These are phyloP conservation scores for Amblyopsis hoosieri DNA, from an alignment of 2,797 vertebrate species.

Conservation along the genomic window DNA sequence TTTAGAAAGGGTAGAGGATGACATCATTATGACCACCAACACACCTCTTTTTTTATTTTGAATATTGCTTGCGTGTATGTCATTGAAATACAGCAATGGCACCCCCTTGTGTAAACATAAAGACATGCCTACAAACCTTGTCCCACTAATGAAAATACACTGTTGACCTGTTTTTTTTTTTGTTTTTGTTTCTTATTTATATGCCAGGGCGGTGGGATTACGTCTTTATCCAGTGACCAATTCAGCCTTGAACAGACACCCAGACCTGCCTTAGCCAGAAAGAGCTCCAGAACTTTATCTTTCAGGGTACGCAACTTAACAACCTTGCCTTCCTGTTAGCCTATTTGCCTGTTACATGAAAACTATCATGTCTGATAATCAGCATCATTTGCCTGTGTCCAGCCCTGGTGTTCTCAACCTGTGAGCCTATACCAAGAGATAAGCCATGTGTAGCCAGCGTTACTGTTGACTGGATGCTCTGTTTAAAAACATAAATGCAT, in stretches of 20 bases:
- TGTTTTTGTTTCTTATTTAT: conserved; percentile 10
- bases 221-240: conserved; percentile 23
- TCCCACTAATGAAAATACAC: neutral
- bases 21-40: conserved; percentile 2
- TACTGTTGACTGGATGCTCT: conserved; percentile 37
- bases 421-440: conserved; percentile 13
- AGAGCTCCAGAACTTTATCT: conserved; percentile 86
- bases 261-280: conserved; percentile 75
- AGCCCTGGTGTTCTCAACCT: conserved; percentile 1
- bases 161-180: neutral
- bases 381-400: conserved; percentile 51
- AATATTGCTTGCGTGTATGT: neutral
- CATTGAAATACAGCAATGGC: conserved; percentile 16
- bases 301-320: conserved; percentile 80
- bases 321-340: neutral
- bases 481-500: conserved; percentile 17
- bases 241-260: conserved; percentile 47
- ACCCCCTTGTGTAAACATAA: conserved; percentile 13
- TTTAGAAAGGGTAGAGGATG: neutral
- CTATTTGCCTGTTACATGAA: conserved; percentile 58
- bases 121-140: neutral
- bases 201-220: conserved; percentile 51
- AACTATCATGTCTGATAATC: conserved; percentile 35
- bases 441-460: conserved; percentile 33
- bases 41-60: conserved; percentile 22